phyloP scores from a whole-genome alignment of 2,888 invertebrate genomes.

The Scaptomyza cyrtandrae region DNA sequence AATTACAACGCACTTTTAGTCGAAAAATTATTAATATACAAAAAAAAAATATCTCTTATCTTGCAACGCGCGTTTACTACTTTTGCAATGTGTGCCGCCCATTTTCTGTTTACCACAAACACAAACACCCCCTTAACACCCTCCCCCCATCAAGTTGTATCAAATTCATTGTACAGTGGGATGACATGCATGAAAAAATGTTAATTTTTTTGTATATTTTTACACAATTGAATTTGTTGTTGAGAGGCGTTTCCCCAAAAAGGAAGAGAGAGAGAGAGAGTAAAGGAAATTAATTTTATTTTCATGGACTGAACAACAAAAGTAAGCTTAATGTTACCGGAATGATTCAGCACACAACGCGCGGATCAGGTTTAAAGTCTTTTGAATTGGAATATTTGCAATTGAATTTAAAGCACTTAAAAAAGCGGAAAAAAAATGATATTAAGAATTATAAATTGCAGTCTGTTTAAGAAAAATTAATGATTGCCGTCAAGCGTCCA shows the following conservation, averaged over 20 bases:
- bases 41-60: constrained; percentile 57
- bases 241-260: neutral
- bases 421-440: too few species aligned
- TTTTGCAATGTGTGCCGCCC: neutral
- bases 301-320: constrained; percentile 14
- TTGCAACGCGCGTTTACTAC: constrained; percentile 39
- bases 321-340: neutral
- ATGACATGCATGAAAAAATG: constrained; percentile 53
- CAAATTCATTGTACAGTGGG: constrained; percentile 26
- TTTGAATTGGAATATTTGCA: neutral
- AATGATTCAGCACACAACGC: constrained; percentile 26
- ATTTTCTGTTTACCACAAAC: constrained; percentile 8
- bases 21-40: constrained; percentile 56
- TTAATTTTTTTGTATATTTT: constrained; percentile 13
- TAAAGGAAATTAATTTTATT: constrained; percentile 43
- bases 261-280: neutral
- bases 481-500: too few species aligned
- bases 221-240: constrained; percentile 9
- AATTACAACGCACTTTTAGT: constrained; percentile 10
- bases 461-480: too few species aligned
- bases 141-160: too few species aligned
- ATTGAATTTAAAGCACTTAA: neutral
- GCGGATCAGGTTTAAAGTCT: constrained; percentile 12
- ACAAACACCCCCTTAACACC: neutral
- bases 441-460: too few species aligned